Percentiles rank a stretch among this genome's conserved stretches.
phyloP scores from a whole-genome alignment of 2,113 vertebrate species.

The Plecotus auritus region DNA sequence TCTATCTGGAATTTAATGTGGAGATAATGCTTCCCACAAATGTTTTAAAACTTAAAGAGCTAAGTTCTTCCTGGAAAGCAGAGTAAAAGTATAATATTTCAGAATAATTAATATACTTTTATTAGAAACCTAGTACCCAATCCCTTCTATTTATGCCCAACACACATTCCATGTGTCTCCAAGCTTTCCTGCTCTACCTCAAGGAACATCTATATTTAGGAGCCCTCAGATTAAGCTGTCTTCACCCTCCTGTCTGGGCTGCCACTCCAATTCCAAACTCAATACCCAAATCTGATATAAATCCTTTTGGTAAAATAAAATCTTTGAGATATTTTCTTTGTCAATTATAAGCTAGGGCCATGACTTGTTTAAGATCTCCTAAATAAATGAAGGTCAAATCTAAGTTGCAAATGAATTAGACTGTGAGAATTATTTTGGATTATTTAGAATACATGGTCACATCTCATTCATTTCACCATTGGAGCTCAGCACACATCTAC shows the following conservation, averaged over 20 bases:
- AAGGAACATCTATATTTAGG: neutral
- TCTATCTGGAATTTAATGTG: neutral
- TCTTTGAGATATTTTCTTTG: neutral
- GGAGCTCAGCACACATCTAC: neutral
- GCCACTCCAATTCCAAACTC: neutral
- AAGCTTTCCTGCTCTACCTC: neutral
- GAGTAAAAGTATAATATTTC: neutral
- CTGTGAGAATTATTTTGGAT: neutral
- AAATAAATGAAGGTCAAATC: neutral
- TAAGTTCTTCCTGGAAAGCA: neutral
- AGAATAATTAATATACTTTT: neutral
- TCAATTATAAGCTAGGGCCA: neutral
- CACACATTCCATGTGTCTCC: neutral
- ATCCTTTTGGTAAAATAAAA: neutral
- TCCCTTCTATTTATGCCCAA: neutral
- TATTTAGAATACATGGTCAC: neutral
- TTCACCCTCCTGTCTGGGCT: neutral
- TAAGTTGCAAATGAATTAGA: neutral
- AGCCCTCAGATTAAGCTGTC: neutral
- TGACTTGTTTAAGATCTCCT: neutral
- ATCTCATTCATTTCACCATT: neutral
- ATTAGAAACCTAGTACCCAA: neutral
- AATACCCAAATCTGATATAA: neutral
- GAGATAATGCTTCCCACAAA: neutral
- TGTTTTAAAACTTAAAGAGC: conserved; percentile 8